Evolutionary conservation across 2,797 vertebrate species (phyloP), one percentile per base, ranked within the genome.

Genomic region (Sebastes kiyomatsui): DNA sequence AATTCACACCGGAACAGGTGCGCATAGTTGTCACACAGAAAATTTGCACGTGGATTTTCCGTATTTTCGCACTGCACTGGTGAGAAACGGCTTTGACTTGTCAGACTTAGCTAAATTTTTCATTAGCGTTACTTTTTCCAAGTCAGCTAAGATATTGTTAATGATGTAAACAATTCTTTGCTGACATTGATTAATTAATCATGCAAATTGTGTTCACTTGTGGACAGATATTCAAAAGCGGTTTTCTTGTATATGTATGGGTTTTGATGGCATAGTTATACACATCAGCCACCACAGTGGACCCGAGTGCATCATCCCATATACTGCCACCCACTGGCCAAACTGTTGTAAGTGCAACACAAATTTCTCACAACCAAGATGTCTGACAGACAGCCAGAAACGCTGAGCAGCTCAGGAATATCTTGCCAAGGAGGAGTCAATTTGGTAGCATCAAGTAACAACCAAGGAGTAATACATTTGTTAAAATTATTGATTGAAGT

Each of bases 11-110:
- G 14, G 14, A 42, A 42, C 1, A 42, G 6, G 14, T 42, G 14
- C 6, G 38, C 38, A 16, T 42, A 42, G 38, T 42, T 42, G 38
- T 42, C 38, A 42, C 5, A 6, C 38, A 42, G 38, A 16, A 42
- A 16, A 42, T 42, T 0, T 42, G 2, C 38, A 42, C 38, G 38
- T 42, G 38, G 38, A 7, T 42, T 42, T 42, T 42, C 38, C 3
- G 6, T 42, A 42, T 42, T 42, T 42, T 16, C 38, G 14, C 38
- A 42, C 0, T 0, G 14, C 14, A 42, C 38, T 42, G 38, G 0
- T 42, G 38, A 42, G 38, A 42, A 42, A 42, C 14, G 38, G 14
- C 6, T 42, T 42, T 42, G 38, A 42, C 32, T n/a, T 35, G 46
- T 75, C 33, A 58, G 33, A 67, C 27, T 12, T 8, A 2, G 25